Evolutionary conservation across 2,888 invertebrate species (phyloP).

Genomic region (Calameuta idolon): DNA sequence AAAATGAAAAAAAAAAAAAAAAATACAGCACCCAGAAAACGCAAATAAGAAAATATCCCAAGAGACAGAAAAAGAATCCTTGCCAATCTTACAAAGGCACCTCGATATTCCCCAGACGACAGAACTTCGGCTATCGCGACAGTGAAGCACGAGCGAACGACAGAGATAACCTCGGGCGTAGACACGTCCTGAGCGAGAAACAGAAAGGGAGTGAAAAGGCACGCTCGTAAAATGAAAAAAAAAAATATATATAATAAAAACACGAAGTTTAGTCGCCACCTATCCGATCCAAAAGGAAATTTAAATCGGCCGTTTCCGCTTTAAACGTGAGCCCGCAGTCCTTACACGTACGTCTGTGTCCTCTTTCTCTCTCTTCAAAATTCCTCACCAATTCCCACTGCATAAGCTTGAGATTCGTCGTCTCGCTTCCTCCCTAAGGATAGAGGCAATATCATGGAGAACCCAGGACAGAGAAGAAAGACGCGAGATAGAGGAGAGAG

Average conservation of each 20-base stretch:
- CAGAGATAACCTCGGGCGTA: neutral
- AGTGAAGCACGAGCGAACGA: neutral
- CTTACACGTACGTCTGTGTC: neutral
- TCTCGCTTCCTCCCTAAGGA: neutral
- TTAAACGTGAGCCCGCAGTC: conserved; percentile 3
- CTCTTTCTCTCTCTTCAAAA: conserved; percentile 1
- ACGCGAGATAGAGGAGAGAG: neutral
- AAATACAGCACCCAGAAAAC: too few species aligned
- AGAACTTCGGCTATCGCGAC: conserved; percentile 10
- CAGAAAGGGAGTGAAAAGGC: neutral
- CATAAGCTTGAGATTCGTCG: neutral
- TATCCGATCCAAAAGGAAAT: too few species aligned
- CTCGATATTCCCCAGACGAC: neutral
- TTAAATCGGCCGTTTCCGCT: conserved; percentile 5
- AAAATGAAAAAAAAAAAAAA: too few species aligned
- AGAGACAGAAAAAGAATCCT: neutral
- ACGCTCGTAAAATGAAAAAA: neutral
- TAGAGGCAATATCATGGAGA: neutral
- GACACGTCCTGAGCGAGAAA: conserved; percentile 10
- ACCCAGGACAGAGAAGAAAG: neutral
- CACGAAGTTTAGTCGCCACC: too few species aligned
- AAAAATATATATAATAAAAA: neutral
- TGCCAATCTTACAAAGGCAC: neutral
- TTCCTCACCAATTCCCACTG: neutral
- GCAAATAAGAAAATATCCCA: too few species aligned